Evolutionary conservation across 2,797 vertebrate species (phyloP).

Genomic region (Anisognathus igniventris): DNA sequence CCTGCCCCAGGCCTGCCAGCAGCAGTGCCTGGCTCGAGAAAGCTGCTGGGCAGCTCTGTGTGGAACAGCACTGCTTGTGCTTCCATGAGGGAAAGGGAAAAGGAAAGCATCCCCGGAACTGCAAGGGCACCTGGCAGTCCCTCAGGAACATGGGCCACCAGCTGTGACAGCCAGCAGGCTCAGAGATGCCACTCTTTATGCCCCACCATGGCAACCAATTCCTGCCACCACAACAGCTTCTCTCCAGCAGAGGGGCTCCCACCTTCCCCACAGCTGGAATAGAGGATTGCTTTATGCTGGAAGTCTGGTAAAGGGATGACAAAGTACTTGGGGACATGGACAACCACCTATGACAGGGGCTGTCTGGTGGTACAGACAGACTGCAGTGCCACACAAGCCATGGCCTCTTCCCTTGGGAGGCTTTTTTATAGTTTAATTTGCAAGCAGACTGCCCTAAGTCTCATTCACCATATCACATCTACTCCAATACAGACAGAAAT

Average conservation of each 20-base stretch:
- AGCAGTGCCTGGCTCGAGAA: fast-evolving
- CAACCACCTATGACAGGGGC: neutral
- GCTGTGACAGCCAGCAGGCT: neutral
- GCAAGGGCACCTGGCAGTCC: neutral
- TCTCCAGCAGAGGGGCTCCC: neutral
- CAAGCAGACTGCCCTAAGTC: conserved; percentile 71
- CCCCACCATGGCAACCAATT: neutral
- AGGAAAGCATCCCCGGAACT: neutral
- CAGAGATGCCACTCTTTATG: neutral
- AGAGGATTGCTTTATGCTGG: neutral
- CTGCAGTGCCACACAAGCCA: neutral
- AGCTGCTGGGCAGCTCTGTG: neutral
- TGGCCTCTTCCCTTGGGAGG: conserved; percentile 44
- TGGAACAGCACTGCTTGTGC: neutral
- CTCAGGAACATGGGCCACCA: fast-evolving
- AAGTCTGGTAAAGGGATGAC: neutral
- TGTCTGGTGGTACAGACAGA: neutral
- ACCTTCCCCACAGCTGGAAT: fast-evolving
- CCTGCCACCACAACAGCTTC: neutral
- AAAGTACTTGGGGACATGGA: neutral
- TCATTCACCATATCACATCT: conserved; percentile 68
- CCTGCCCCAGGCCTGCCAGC: neutral
- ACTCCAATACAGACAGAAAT: conserved; percentile 75
- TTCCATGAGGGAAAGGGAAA: neutral
- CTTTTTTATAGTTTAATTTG: conserved; percentile 73